Conservation (phyloP, 2,888 invertebrate genomes). For the Gryllus longicercus region DNA sequence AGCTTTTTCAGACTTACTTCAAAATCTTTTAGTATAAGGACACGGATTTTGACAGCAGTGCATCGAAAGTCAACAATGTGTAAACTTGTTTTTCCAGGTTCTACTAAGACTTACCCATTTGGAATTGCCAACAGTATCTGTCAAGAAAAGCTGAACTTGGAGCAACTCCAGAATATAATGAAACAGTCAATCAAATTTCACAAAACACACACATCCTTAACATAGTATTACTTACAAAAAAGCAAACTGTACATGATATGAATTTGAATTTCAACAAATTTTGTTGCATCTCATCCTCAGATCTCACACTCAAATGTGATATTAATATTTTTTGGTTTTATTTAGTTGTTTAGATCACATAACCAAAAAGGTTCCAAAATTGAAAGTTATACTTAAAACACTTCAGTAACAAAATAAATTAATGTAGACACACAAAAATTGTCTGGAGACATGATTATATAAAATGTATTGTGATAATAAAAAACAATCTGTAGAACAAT, state of each 20-base stretch:
- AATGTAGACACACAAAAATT: neutral
- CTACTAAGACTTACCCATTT: too few species aligned
- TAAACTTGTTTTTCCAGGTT: too few species aligned
- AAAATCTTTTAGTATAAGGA: too few species aligned
- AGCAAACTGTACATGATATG: slow-evolving; percentile 11
- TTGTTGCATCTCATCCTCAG: neutral
- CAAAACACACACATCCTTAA: neutral
- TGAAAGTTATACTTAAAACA: neutral
- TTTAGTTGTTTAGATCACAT: too few species aligned
- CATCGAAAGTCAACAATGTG: too few species aligned
- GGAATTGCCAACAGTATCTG: too few species aligned
- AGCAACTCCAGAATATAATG: neutral
- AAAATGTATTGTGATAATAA: too few species aligned
- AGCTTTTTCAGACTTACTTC: too few species aligned
- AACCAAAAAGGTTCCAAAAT: neutral
- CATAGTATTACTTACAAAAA: neutral
- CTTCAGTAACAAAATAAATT: neutral
- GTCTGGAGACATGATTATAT: neutral
- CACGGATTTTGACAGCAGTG: too few species aligned
- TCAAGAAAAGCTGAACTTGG: too few species aligned
- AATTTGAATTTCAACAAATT: slow-evolving; percentile 10
- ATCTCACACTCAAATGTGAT: neutral
- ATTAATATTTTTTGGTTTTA: neutral
- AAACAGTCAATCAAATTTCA: neutral
- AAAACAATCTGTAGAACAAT: too few species aligned